Evolutionary conservation across 1,140 invertebrate genomes (phyloP).

Genomic region (Acromyrmex charruanus): DNA sequence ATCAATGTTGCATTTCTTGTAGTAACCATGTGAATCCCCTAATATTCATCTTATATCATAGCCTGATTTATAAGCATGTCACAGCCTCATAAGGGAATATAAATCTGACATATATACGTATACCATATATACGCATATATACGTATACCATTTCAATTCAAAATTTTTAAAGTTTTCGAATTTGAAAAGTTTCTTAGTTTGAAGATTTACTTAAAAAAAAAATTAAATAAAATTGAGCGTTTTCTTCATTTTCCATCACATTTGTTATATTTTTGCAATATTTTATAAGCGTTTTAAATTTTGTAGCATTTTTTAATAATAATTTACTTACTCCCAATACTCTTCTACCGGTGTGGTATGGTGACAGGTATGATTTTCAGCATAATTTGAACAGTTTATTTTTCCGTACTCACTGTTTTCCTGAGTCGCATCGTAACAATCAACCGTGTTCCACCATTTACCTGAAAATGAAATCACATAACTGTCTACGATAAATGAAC

Average conservation of each 20-base stretch:
- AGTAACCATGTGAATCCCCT: background rate
- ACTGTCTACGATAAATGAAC: background rate
- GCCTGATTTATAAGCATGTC: background rate
- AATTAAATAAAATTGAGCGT: background rate
- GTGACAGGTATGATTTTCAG: constrained; percentile 63
- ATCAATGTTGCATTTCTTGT: constrained; percentile 53
- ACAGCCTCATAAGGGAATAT: background rate
- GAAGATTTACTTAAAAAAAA: background rate
- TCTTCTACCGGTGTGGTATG: constrained; percentile 88
- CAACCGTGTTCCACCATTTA: constrained; percentile 88
- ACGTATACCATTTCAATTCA: background rate
- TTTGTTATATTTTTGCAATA: background rate
- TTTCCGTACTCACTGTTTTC: background rate
- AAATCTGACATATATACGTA: background rate
- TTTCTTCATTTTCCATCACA: background rate
- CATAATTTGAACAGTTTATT: constrained; percentile 30
- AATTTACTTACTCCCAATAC: constrained; percentile 88
- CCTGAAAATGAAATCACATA: constrained; percentile 80
- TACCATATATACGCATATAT: background rate
- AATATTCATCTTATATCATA: constrained; percentile 14
- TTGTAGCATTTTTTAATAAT: background rate
- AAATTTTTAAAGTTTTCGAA: background rate
- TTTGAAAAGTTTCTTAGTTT: background rate
- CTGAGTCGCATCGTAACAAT: constrained; percentile 82
- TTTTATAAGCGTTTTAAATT: background rate